Percentiles rank a stretch among this genome's conserved stretches.
Evolutionary conservation across 2,797 vertebrate species (phyloP).

Genomic region (Tragelaphus oryx): DNA sequence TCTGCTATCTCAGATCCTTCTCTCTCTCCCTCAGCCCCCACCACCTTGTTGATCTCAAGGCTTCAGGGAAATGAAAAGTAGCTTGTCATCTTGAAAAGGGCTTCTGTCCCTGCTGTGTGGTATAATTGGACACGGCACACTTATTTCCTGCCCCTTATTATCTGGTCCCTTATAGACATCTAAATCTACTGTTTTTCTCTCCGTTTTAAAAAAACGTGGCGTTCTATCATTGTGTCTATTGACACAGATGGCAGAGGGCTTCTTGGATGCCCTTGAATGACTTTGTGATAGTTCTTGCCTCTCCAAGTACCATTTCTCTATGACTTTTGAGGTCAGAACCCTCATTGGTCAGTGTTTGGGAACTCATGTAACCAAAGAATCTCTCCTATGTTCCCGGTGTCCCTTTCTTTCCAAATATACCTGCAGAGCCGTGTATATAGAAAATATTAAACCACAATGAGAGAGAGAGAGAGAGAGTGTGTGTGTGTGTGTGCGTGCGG

Average conservation of each 20-base stretch:
- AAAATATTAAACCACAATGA: background rate
- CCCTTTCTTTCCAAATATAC: background rate
- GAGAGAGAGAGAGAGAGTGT: background rate
- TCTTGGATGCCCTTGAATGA: background rate
- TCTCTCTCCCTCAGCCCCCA: background rate
- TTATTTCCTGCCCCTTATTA: constrained; percentile 50
- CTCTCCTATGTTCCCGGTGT: background rate
- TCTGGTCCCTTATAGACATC: constrained; percentile 20
- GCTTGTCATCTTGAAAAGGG: constrained; percentile 58
- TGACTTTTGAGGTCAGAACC: background rate
- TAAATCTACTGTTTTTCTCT: background rate
- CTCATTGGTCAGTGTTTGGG: background rate
- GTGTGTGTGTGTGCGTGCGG: accelerated
- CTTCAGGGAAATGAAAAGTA: constrained; percentile 44
- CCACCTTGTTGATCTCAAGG: constrained; percentile 29
- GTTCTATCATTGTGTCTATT: background rate
- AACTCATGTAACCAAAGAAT: background rate
- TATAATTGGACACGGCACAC: background rate
- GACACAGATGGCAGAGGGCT: background rate
- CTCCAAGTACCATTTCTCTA: background rate
- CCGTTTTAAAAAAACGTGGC: background rate
- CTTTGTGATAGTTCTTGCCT: background rate
- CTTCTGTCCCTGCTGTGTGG: constrained; percentile 50
- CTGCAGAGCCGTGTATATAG: background rate
- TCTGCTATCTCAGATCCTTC: background rate